Conservation (phyloP, 1,140 invertebrate genomes). For the Venturia canescens region DNA sequence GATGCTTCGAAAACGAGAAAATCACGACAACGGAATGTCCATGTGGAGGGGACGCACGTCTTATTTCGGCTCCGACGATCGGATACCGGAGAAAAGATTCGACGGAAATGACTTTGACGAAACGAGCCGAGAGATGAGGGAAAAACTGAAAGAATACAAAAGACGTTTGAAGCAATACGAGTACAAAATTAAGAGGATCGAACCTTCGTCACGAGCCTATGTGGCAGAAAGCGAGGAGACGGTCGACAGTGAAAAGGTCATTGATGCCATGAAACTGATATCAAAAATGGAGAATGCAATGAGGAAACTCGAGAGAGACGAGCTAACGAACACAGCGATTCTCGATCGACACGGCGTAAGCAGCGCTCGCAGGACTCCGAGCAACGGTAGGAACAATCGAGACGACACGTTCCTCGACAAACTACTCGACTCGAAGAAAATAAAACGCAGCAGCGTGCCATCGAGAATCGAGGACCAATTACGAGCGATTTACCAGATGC, state of each 20-base stretch:
- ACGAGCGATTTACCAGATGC: conserved; percentile 51
- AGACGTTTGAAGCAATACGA: conserved; percentile 57
- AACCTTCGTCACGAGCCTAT: conserved; percentile 9
- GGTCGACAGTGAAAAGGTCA: conserved; percentile 51
- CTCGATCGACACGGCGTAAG: neutral
- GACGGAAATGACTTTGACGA: conserved; percentile 52
- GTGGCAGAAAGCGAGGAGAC: conserved; percentile 24
- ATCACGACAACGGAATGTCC: conserved; percentile 40
- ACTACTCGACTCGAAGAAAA: conserved; percentile 55
- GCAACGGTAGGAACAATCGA: neutral
- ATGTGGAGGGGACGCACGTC: conserved; percentile 13
- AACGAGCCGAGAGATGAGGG: conserved; percentile 59
- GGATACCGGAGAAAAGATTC: neutral
- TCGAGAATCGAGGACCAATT: conserved; percentile 55
- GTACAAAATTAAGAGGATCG: conserved; percentile 51
- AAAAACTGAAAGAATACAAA: conserved; percentile 61
- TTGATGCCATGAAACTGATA: conserved; percentile 56
- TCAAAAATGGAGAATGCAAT: conserved; percentile 56
- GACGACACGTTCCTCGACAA: conserved; percentile 53
- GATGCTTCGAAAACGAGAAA: conserved; percentile 41
- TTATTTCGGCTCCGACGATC: conserved; percentile 42
- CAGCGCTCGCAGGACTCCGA: neutral
- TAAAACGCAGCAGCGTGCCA: conserved; percentile 54
- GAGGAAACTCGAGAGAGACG: conserved; percentile 47
- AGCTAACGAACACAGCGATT: neutral